phyloP scores from a whole-genome alignment of 1,140 invertebrate species.

The Panagrolaimus sp. region DNA sequence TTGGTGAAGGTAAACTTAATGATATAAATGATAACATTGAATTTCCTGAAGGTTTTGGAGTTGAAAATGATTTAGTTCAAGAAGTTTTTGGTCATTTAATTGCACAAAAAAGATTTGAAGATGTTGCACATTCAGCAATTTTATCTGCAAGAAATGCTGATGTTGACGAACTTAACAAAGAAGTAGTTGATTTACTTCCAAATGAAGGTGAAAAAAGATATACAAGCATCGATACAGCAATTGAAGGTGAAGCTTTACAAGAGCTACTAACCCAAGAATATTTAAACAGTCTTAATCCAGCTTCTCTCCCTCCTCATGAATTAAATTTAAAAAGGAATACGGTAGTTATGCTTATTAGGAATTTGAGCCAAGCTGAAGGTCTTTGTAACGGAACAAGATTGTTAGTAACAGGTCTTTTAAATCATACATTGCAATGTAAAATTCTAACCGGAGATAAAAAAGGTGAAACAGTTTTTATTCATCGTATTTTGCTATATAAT shows the following conservation, averaged over 20 bases:
- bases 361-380: conserved; percentile 47
- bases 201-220: not conserved
- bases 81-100: conserved; percentile 13
- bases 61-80: conserved; percentile 10
- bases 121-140: conserved; percentile 11
- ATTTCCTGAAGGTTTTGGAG: conserved; percentile 1
- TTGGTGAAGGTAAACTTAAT: not conserved
- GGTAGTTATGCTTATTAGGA: conserved; percentile 58
- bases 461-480: conserved; percentile 11
- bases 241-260: not conserved
- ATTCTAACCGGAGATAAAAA: not conserved
- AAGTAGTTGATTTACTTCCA: not conserved
- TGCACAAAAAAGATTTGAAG: not conserved
- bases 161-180: not conserved
- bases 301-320: conserved; percentile 57
- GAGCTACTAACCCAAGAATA: conserved; percentile 40
- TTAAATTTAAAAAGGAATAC: conserved; percentile 56
- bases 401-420: not conserved
- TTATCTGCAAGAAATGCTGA: not conserved
- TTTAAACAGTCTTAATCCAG: conserved; percentile 53
- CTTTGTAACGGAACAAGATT: conserved; percentile 30
- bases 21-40: not conserved
- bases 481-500: not conserved
- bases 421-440: conserved; percentile 5
- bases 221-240: not conserved